Evolutionary conservation across 2,113 vertebrate species (phyloP), one percentile per base, ranked within the genome.

Genomic region (Callionymus lyra): DNA sequence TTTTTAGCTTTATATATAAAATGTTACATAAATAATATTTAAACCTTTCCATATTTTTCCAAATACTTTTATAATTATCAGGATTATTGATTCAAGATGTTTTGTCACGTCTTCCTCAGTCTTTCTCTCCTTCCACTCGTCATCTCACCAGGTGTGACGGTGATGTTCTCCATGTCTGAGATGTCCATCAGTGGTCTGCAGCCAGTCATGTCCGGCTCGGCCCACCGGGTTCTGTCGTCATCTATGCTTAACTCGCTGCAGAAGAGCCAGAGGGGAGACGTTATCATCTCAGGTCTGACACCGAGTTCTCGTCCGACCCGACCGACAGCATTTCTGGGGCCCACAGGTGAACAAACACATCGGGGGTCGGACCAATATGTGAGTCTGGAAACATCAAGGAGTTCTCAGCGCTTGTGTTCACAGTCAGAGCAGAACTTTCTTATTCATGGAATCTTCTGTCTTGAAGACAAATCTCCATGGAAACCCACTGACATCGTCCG

Each of bases 101-200:
- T 16, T 18, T 12, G 2, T 42, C n/a, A 8, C 6, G 14, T 31
- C 14, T 10, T 13, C 18, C 2, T 13, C 14, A 27, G n/a, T 19
- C 10, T n/a, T 9, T 39, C 16, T 3, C 11, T 8, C 11, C 8
- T 9, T 6, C 19, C 13, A 21, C 9, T 19, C 2, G 21, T 46
- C 6, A 6, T 42, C 84, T 87, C 76, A 94, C 90, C 84, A 14
- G 83, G 60, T 13, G 82, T 92, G 63, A 94, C 76, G 0, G 6
- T 82, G 49, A 91, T 38, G 15, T 84, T 60, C 44, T 74, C 54
- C 39, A 97, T 77, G 37, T 82, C 84, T 47, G 78, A 42, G 48
- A 92, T 89, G 65, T 16, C 68, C 46, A 81, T 11, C 42, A 85
- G 27, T 18, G 79, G 68, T 2, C 65, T 44, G 57, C 90, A 94